Evolutionary conservation across 2,888 invertebrate genomes (phyloP).

Genomic region (Xylota sylvarum): DNA sequence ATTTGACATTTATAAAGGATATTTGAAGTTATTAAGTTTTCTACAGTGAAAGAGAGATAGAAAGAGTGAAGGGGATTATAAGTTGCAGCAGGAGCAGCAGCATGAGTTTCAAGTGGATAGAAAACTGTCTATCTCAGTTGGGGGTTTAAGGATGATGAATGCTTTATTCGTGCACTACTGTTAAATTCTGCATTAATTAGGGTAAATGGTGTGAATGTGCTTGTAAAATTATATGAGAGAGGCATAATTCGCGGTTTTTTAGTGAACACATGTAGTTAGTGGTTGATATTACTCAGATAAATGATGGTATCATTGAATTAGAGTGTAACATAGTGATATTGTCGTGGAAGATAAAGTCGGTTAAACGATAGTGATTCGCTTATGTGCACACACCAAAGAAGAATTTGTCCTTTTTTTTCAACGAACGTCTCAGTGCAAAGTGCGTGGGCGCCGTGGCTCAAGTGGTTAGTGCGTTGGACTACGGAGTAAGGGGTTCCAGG

Average conservation of each 20-base stretch:
- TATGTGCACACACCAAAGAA: no score
- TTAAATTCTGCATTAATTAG: neutral
- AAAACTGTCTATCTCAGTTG: conserved; percentile 36
- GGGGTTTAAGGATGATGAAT: conserved; percentile 3
- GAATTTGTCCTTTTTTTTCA: no score
- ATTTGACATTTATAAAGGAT: conserved; percentile 57
- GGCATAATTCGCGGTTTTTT: neutral
- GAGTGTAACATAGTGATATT: no score
- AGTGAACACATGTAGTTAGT: neutral
- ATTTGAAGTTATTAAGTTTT: conserved; percentile 44
- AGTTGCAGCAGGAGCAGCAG: conserved; percentile 10
- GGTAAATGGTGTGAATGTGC: neutral
- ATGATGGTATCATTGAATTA: no score
- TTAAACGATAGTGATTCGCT: no score
- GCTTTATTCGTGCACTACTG: neutral
- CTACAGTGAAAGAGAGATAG: neutral
- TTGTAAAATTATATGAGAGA: neutral
- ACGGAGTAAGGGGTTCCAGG: no score
- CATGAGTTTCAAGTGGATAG: conserved; percentile 24
- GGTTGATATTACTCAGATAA: no score
- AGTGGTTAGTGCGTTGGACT: no score
- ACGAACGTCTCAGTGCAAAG: no score
- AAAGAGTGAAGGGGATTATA: conserved; percentile 12
- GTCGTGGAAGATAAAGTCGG: no score
- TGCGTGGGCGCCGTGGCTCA: no score